Conservation (phyloP, 2,113 vertebrate species). For the Lophius piscatorius region DNA sequence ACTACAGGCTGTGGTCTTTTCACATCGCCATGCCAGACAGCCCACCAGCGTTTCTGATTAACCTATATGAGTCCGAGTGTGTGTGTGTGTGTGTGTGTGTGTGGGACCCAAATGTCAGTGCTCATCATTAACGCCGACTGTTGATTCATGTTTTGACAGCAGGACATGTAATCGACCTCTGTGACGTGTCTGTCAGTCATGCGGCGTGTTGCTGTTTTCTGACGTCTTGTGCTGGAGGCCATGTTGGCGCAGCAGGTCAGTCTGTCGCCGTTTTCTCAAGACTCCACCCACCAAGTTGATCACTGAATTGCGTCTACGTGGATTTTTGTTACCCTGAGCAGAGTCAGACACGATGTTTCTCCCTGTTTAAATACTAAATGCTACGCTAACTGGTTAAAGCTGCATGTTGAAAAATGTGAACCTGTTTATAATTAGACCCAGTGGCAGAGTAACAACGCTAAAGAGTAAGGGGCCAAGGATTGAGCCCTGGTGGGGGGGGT, state of each 20-base stretch:
- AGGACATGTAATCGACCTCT: conserved; percentile 63
- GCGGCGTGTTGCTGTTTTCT: conserved; percentile 6
- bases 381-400: neutral
- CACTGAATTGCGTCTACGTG: too few species aligned
- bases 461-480: too few species aligned
- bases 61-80: conserved; percentile 3
- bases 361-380: too few species aligned
- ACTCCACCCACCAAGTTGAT: too few species aligned
- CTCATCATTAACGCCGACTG: conserved; percentile 42
- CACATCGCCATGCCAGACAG: conserved; percentile 29
- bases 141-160: conserved; percentile 57
- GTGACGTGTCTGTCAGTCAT: conserved; percentile 30
- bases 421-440: too few species aligned
- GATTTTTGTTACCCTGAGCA: too few species aligned
- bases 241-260: conserved; percentile 1
- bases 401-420: too few species aligned
- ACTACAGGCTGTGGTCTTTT: conserved; percentile 60
- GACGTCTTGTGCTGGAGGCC: neutral
- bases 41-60: conserved; percentile 37
- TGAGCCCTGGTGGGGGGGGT: too few species aligned
- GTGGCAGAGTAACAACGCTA: too few species aligned
- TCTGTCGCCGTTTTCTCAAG: conserved; percentile 8
- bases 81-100: conserved; percentile 16
- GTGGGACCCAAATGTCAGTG: conserved; percentile 59
- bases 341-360: too few species aligned